Evolutionary conservation across 1,140 invertebrate species (phyloP).

Genomic region (Stenopsyche tienmushanensis): DNA sequence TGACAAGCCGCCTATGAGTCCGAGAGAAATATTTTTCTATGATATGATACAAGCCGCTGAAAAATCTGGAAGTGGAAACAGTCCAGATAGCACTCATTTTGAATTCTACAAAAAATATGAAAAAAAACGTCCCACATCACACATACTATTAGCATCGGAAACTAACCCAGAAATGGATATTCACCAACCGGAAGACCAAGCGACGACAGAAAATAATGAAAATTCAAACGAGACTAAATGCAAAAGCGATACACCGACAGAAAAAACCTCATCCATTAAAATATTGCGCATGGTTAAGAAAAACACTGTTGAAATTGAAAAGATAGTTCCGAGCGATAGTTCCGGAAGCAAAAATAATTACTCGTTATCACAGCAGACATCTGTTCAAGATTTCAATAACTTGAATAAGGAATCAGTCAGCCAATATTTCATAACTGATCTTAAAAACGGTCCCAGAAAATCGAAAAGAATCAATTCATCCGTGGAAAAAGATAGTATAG

Average conservation of each 20-base stretch:
- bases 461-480: no score
- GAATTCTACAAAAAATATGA: slow-evolving; percentile 25
- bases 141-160: slow-evolving; percentile 36
- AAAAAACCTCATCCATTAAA: slow-evolving; percentile 33
- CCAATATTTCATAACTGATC: slow-evolving; percentile 35
- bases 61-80: slow-evolving; percentile 29
- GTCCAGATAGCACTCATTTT: slow-evolving; percentile 34
- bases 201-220: slow-evolving; percentile 13
- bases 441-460: no score
- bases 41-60: slow-evolving; percentile 39
- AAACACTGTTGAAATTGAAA: slow-evolving; percentile 18
- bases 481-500: no score
- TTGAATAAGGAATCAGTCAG: slow-evolving; percentile 34
- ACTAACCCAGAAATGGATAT: slow-evolving; percentile 4
- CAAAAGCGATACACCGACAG: no score
- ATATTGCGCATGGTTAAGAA: slow-evolving; percentile 33
- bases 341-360: slow-evolving; percentile 16
- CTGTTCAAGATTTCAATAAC: slow-evolving; percentile 24
- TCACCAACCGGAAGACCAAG: slow-evolving; percentile 21
- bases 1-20: slow-evolving; percentile 35
- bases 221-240: neutral
- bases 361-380: slow-evolving; percentile 30
- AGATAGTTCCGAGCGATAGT: slow-evolving; percentile 10
- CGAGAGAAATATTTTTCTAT: slow-evolving; percentile 40
- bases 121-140: slow-evolving; percentile 36